A percentile compares a stretch with the other conserved stretches of the same genome.
Evolutionary conservation across 2,888 invertebrate genomes (phyloP).

Genomic region (Lydus trimaculatus): DNA sequence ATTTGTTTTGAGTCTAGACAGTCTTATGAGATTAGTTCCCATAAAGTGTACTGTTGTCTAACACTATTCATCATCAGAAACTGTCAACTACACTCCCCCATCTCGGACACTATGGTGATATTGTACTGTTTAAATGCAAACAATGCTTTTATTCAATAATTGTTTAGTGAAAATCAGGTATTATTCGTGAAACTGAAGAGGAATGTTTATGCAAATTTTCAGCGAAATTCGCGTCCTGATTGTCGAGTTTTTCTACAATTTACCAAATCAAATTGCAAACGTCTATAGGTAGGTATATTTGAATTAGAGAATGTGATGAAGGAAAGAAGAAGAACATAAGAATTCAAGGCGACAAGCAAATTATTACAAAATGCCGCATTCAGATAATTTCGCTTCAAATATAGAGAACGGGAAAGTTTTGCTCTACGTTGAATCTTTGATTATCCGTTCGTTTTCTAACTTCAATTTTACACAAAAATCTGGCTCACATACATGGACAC

Average conservation of each 20-base stretch:
- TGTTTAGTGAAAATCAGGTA: not conserved
- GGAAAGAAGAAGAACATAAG: not conserved
- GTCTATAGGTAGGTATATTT: not conserved
- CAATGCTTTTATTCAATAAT: not conserved
- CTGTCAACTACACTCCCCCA: not conserved
- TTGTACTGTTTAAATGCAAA: not conserved
- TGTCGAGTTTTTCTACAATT: not conserved
- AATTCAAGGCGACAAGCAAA: not conserved
- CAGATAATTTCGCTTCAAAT: conserved; percentile 7
- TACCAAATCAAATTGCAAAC: not conserved
- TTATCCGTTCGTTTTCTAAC: not conserved
- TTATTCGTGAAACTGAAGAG: not conserved
- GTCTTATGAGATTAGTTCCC: not conserved
- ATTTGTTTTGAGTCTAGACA: not conserved
- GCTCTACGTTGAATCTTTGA: conserved; percentile 4
- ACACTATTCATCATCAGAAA: not conserved
- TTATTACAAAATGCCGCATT: not conserved
- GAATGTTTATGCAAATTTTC: not conserved
- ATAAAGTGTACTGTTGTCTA: not conserved
- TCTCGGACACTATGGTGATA: not conserved
- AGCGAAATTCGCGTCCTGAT: too few relatives aligned
- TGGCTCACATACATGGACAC: not conserved
- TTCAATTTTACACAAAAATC: not conserved
- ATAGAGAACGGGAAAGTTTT: not conserved
- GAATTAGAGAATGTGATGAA: not conserved